A percentile compares a stretch with the other conserved stretches of the same genome.
These are phyloP conservation scores for Phlogophora meticulosa DNA, from an alignment of 2,888 invertebrate species.

Conservation along the genomic window DNA sequence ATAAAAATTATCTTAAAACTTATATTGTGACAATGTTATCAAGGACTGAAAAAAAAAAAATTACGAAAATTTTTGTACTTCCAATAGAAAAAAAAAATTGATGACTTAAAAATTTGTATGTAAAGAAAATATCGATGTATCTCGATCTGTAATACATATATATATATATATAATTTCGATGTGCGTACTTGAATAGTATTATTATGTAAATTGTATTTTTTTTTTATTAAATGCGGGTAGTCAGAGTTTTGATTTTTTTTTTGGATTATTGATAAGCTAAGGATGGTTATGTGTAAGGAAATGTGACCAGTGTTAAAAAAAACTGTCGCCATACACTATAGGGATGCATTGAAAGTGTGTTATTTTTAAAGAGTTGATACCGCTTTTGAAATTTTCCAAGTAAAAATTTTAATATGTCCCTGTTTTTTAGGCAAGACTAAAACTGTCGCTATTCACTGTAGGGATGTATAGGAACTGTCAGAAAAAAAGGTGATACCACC, in stretches of 20 bases:
- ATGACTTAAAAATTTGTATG: slow-evolving; percentile 42
- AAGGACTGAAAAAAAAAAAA: slow-evolving; percentile 42
- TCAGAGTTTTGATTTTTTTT: neutral
- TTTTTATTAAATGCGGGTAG: slow-evolving; percentile 25
- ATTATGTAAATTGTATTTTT: slow-evolving; percentile 30
- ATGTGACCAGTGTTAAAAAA: neutral
- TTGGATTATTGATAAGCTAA: too few relatives aligned
- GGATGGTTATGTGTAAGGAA: neutral
- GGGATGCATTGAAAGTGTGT: too few relatives aligned
- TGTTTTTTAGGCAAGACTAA: too few relatives aligned
- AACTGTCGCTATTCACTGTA: too few relatives aligned
- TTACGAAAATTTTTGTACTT: slow-evolving; percentile 49
- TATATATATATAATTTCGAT: slow-evolving; percentile 15
- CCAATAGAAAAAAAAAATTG: slow-evolving; percentile 8
- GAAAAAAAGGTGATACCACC: too few relatives aligned
- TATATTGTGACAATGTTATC: slow-evolving; percentile 20
- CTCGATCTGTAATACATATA: slow-evolving; percentile 20
- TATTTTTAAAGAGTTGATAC: too few relatives aligned
- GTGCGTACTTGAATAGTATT: slow-evolving; percentile 55
- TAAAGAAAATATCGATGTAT: slow-evolving; percentile 20
- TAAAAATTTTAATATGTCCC: too few relatives aligned
- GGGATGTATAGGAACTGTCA: too few relatives aligned
- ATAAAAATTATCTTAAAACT: slow-evolving; percentile 1
- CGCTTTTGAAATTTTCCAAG: too few relatives aligned
- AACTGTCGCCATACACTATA: too few relatives aligned